phyloP scores from a whole-genome alignment of 2,797 vertebrate species.

The Sebastiscus tertius region DNA sequence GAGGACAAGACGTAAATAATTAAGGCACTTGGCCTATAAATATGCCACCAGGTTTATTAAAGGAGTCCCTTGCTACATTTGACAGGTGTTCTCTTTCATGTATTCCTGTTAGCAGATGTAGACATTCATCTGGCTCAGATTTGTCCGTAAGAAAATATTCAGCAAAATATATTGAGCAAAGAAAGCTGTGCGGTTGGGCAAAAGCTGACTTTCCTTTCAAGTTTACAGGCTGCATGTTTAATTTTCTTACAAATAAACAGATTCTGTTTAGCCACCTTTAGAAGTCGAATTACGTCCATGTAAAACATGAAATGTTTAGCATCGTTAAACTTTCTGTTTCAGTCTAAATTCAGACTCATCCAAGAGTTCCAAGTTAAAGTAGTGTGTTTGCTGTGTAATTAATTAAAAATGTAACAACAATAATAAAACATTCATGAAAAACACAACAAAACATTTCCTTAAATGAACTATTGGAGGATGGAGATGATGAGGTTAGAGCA shows the following conservation, averaged over 20 bases:
- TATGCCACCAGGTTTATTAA: slow-evolving; percentile 14
- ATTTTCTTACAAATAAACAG: not conserved
- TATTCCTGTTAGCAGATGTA: slow-evolving; percentile 3
- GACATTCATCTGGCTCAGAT: not conserved
- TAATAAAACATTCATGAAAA: not conserved
- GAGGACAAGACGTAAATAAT: slow-evolving; percentile 31
- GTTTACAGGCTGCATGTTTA: not conserved
- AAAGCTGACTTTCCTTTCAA: not conserved
- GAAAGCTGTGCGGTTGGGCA: not conserved
- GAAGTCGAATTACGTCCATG: not conserved
- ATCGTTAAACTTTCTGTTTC: not conserved
- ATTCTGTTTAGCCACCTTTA: not conserved
- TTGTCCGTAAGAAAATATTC: not conserved
- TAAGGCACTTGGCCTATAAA: not conserved
- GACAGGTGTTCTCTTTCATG: slow-evolving; percentile 38
- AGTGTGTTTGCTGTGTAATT: not conserved
- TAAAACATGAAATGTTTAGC: not conserved
- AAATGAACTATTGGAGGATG: not conserved
- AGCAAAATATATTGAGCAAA: not conserved
- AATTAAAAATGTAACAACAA: not conserved
- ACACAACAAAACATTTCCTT: not conserved
- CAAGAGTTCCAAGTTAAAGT: not conserved
- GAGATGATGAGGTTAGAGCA: not conserved
- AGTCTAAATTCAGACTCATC: not conserved
- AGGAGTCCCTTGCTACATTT: slow-evolving; percentile 9